Evolutionary conservation across 1,140 invertebrate species (phyloP).

Genomic region (Diploscapter pachys): DNA sequence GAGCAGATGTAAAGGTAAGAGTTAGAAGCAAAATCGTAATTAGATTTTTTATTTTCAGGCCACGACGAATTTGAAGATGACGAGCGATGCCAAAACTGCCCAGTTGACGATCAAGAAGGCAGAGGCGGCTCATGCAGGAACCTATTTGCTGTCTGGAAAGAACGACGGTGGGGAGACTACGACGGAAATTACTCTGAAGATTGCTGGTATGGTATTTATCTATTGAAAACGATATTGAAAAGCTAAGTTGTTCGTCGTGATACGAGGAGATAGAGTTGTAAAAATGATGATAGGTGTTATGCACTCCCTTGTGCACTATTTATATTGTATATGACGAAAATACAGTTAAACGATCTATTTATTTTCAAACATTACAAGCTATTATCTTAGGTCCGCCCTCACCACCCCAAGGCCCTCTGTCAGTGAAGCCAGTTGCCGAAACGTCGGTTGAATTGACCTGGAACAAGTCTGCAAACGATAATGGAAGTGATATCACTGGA

Average conservation of each 20-base stretch:
- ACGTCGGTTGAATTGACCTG: conserved; percentile 85
- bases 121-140: conserved; percentile 23
- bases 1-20: conserved; percentile 4
- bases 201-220: too few relatives aligned
- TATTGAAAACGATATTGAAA: too few relatives aligned
- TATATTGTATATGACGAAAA: too few relatives aligned
- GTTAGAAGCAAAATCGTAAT: conserved; percentile 11
- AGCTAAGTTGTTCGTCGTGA: too few relatives aligned
- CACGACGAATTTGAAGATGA: conserved; percentile 4
- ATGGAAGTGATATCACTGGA: conserved; percentile 75
- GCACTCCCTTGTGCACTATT: too few relatives aligned
- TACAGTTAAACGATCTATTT: too few relatives aligned
- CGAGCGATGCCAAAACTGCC: background rate
- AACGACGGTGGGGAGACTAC: conserved; percentile 33
- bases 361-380: conserved; percentile 64
- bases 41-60: background rate
- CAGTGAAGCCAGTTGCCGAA: conserved; percentile 71
- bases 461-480: conserved; percentile 76
- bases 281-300: too few relatives aligned
- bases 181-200: conserved; percentile 25
- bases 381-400: conserved; percentile 65
- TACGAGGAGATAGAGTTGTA: too few relatives aligned
- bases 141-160: conserved; percentile 32
- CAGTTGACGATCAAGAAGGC: conserved; percentile 28
- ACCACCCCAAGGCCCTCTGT: conserved; percentile 38